Evolutionary conservation across 2,888 invertebrate species (phyloP).

Genomic region (Dione juno): DNA sequence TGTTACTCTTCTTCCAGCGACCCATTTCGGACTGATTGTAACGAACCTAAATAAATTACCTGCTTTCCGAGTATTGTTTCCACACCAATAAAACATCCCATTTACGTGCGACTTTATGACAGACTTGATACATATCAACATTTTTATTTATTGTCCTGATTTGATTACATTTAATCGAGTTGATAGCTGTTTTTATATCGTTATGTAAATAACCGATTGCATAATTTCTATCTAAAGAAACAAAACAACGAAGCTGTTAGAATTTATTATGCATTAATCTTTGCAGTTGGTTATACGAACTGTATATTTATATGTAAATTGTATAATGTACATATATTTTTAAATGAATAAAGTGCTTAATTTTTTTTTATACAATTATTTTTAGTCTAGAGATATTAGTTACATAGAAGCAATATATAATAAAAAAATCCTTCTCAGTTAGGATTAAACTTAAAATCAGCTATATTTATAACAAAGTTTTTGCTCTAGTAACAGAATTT

Average conservation of each 20-base stretch:
- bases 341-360: too few relatives aligned
- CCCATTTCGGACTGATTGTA: conserved; percentile 52
- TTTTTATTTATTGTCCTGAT: conserved; percentile 14
- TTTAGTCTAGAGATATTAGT: too few relatives aligned
- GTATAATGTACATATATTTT: too few relatives aligned
- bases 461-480: conserved; percentile 53
- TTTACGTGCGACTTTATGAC: conserved; percentile 29
- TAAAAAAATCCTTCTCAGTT: conserved; percentile 37
- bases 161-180: conserved; percentile 3
- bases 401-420: too few relatives aligned
- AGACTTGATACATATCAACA: conserved; percentile 20
- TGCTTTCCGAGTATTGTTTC: conserved; percentile 42
- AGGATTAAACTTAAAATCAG: conserved; percentile 57
- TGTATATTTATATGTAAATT: too few relatives aligned
- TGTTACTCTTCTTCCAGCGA: conserved; percentile 55
- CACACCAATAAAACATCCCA: conserved; percentile 32
- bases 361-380: too few relatives aligned
- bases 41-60: conserved; percentile 58
- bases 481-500: conserved; percentile 44
- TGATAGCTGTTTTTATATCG: background rate
- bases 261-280: too few relatives aligned
- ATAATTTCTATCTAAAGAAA: background rate
- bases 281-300: too few relatives aligned
- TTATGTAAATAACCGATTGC: background rate
- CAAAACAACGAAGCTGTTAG: background rate